A percentile compares a stretch with the other conserved stretches of the same genome.
phyloP scores from a whole-genome alignment of 2,113 vertebrate genomes.

The Silurus glanis region DNA sequence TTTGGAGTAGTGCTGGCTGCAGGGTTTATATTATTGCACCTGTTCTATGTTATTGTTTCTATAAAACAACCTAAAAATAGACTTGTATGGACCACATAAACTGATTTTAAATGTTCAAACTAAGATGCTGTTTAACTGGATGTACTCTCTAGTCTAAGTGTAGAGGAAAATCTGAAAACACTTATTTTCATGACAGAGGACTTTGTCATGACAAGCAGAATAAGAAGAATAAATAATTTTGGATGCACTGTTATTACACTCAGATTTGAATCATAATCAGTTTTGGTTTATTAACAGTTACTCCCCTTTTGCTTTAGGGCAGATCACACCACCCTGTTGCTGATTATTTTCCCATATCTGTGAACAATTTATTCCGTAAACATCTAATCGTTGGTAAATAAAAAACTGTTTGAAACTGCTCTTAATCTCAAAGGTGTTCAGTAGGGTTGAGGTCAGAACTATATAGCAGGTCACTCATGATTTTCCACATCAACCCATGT shows the following conservation, averaged over 20 bases:
- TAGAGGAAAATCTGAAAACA: neutral
- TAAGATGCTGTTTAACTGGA: neutral
- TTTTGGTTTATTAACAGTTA: neutral
- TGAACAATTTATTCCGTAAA: neutral
- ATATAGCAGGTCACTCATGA: too few species aligned
- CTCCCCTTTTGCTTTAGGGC: too few species aligned
- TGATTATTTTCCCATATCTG: neutral
- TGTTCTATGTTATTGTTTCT: neutral
- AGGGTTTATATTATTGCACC: neutral
- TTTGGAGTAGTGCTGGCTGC: neutral
- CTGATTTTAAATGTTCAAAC: neutral
- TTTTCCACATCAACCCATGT: too few species aligned
- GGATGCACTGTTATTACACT: neutral
- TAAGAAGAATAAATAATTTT: neutral
- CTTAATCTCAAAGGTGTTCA: neutral
- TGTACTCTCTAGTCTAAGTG: neutral
- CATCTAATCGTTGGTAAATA: neutral
- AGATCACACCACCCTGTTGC: neutral
- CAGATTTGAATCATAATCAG: neutral
- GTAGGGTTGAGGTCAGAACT: too few species aligned
- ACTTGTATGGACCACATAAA: neutral
- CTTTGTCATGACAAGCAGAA: neutral
- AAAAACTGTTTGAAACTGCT: neutral
- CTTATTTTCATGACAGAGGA: neutral
- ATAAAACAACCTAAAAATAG: neutral